Evolutionary conservation across 2,888 invertebrate species (phyloP).

Genomic region (Tyria jacobaeae): DNA sequence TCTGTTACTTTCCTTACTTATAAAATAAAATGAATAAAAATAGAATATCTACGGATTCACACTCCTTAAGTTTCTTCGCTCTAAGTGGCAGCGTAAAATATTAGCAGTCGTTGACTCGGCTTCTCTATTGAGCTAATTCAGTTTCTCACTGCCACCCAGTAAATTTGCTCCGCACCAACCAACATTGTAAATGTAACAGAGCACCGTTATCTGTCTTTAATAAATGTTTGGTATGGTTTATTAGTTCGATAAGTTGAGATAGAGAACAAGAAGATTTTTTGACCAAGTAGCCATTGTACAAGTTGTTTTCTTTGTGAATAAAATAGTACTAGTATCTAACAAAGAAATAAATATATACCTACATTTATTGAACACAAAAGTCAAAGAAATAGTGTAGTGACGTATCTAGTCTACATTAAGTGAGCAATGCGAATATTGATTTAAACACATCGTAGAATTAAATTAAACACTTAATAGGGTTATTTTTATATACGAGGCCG

Average conservation of each 20-base stretch:
- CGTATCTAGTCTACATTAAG: too few relatives aligned
- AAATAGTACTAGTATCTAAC: too few relatives aligned
- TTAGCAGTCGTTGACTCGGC: constrained; percentile 42
- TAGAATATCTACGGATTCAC: constrained; percentile 8
- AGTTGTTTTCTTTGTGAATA: too few relatives aligned
- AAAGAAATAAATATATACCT: too few relatives aligned
- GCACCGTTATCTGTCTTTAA: constrained; percentile 25
- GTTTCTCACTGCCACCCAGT: constrained; percentile 32
- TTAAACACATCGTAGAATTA: too few relatives aligned
- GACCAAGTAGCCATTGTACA: background rate
- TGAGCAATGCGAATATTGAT: too few relatives aligned
- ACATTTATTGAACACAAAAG: too few relatives aligned
- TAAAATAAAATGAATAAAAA: too few relatives aligned
- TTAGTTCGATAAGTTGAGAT: background rate
- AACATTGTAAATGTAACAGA: constrained; percentile 43
- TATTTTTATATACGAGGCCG: too few relatives aligned
- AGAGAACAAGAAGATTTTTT: background rate
- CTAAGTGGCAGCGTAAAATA: constrained; percentile 46
- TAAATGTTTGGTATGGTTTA: background rate
- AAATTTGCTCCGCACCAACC: constrained; percentile 18
- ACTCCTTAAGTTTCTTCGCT: constrained; percentile 16
- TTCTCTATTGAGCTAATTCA: constrained; percentile 48
- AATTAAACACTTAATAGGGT: too few relatives aligned
- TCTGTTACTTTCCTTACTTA: too few relatives aligned
- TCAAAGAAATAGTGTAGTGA: too few relatives aligned